Conservation (phyloP, 2,888 invertebrate genomes). For the Metallyticus violacea region DNA sequence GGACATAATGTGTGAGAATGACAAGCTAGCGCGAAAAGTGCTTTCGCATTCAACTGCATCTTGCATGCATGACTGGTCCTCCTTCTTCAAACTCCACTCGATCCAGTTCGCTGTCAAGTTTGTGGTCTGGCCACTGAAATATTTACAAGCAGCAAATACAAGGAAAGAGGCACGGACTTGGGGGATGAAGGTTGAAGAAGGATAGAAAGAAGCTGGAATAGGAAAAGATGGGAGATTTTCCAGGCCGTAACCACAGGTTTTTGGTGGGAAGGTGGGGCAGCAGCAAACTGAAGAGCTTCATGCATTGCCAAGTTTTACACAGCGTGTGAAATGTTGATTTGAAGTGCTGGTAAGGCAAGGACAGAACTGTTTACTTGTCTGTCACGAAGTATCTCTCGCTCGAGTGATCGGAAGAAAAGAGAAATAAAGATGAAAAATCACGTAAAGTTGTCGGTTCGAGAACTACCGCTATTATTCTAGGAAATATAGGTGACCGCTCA, state of each 20-base stretch:
- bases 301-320: background rate
- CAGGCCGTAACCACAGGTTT: background rate
- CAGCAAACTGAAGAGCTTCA: background rate
- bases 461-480: background rate
- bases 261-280: background rate
- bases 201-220: too few species aligned
- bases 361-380: background rate
- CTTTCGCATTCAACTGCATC: background rate
- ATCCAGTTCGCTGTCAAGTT: background rate
- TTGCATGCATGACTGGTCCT: background rate
- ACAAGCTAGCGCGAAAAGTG: background rate
- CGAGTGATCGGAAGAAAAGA: background rate
- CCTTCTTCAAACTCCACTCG: background rate
- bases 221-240: background rate
- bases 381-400: background rate
- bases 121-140: background rate
- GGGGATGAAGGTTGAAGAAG: too few species aligned
- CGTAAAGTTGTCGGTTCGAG: background rate
- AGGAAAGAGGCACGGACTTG: too few species aligned
- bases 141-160: background rate
- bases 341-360: background rate
- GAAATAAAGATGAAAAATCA: background rate
- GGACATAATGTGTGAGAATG: background rate
- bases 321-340: background rate
- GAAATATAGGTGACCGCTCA: background rate